Percentiles rank a stretch among this genome's conserved stretches.
phyloP scores from a whole-genome alignment of 2,797 vertebrate genomes.

The Valencia hispanica region DNA sequence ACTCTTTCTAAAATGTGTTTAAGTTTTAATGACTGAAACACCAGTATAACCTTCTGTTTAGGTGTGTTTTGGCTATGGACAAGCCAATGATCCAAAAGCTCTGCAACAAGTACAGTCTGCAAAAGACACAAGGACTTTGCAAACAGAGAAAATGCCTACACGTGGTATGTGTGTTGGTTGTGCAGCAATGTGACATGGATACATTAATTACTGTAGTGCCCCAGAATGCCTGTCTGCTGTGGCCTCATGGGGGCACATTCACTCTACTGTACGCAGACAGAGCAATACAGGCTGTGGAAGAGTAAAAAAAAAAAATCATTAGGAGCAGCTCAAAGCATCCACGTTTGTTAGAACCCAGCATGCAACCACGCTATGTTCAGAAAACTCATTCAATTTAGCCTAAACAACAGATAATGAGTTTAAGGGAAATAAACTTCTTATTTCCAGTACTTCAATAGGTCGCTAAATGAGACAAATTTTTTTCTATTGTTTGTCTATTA shows the following conservation, averaged over 20 bases:
- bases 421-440: not conserved
- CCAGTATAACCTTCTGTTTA: not conserved
- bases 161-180: slow-evolving; percentile 32
- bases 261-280: slow-evolving; percentile 32
- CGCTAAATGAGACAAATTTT: not conserved
- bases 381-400: not conserved
- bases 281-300: slow-evolving; percentile 23
- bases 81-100: not conserved
- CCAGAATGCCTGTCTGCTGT: slow-evolving; percentile 59
- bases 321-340: slow-evolving; percentile 13
- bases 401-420: not conserved
- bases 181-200: slow-evolving; percentile 41
- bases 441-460: not conserved
- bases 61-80: not conserved
- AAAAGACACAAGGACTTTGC: slow-evolving; percentile 10
- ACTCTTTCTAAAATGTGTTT: not conserved
- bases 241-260: slow-evolving; percentile 54
- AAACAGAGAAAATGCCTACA: slow-evolving; percentile 6
- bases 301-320: slow-evolving; percentile 10
- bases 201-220: slow-evolving; percentile 64
- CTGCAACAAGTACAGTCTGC: not conserved
- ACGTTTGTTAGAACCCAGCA: slow-evolving; percentile 1
- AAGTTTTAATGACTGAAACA: not conserved
- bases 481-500: not conserved
- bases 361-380: not conserved